These are phyloP conservation scores for Oryctolagus cuniculus DNA, from an alignment of 2,113 vertebrate genomes.

Conservation along the genomic window DNA sequence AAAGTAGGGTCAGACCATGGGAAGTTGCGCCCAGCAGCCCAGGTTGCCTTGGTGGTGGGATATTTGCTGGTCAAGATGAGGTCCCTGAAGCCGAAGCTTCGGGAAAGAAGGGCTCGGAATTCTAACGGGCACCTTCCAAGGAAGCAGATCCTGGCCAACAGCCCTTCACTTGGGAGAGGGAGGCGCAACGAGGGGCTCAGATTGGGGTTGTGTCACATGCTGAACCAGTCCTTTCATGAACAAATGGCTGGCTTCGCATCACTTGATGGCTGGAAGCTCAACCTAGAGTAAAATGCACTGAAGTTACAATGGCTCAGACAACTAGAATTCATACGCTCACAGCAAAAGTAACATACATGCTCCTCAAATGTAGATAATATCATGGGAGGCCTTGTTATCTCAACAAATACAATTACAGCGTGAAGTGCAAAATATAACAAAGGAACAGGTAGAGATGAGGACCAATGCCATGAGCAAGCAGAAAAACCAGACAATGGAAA, in stretches of 20 bases:
- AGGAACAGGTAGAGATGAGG: neutral
- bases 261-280: neutral
- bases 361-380: neutral
- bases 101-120: neutral
- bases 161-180: neutral
- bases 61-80: neutral
- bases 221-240: neutral
- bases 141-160: neutral
- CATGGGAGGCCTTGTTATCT: neutral
- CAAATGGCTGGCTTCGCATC: neutral
- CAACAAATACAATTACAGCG: slow-evolving; percentile 15
- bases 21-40: neutral
- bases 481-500: neutral
- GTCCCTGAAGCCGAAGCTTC: neutral
- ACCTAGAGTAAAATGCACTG: neutral
- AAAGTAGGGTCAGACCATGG: neutral
- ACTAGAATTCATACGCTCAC: neutral
- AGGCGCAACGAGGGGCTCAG: neutral
- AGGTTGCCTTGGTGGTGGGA: neutral
- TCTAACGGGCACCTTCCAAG: neutral
- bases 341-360: neutral
- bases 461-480: neutral
- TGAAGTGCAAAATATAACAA: too few relatives aligned
- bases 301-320: neutral
- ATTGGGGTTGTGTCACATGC: neutral